These are phyloP conservation scores for Drosophila histrio DNA, from an alignment of 2,888 invertebrate species.

Conservation along the genomic window DNA sequence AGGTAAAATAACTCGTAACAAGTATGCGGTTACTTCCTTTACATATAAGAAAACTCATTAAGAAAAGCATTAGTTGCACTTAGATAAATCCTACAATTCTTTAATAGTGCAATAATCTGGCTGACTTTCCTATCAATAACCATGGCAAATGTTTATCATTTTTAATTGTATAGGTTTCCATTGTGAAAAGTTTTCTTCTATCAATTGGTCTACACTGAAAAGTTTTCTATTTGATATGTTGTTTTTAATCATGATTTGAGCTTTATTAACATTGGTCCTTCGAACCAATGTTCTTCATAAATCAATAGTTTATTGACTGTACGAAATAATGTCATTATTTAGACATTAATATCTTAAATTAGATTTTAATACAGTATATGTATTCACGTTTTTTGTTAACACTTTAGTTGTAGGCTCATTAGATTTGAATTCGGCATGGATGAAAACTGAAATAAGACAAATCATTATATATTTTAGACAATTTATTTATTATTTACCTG, in stretches of 20 bases:
- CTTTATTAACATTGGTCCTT: no score
- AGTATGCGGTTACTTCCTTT: constrained; percentile 4
- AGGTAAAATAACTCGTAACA: constrained; percentile 1
- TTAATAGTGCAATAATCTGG: background rate
- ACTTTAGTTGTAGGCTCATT: background rate
- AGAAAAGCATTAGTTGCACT: background rate
- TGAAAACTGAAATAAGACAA: background rate
- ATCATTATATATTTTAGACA: background rate
- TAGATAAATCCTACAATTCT: background rate
- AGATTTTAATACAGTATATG: background rate
- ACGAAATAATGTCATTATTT: no score
- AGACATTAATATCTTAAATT: no score
- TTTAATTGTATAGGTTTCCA: background rate
- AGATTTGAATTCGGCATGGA: constrained; percentile 3
- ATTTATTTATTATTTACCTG: background rate
- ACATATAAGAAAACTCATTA: background rate
- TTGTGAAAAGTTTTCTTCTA: no score
- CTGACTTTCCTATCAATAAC: background rate
- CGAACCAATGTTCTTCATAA: no score
- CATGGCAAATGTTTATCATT: background rate
- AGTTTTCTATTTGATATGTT: no score
- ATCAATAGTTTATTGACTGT: no score
- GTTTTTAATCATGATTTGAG: no score
- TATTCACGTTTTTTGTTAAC: no score
- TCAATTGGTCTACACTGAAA: no score